These are phyloP conservation scores for Polypedilum pembai DNA, from an alignment of 1,140 invertebrate genomes.

Conservation along the genomic window DNA sequence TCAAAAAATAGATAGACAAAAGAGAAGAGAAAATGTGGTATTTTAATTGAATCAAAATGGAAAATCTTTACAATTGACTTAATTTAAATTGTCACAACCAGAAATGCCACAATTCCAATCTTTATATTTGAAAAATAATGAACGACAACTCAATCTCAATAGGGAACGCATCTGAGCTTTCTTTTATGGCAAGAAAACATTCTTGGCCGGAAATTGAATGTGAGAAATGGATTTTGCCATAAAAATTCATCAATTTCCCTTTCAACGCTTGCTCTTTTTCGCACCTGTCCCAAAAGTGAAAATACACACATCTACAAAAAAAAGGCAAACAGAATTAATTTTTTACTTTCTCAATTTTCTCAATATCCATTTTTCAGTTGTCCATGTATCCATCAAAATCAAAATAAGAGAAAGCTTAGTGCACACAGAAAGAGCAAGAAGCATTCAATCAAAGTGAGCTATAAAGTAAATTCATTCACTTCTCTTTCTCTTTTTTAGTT, in stretches of 20 bases:
- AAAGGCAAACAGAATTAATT: neutral
- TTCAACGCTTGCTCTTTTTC: neutral
- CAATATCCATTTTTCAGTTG: constrained; percentile 8
- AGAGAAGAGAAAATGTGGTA: neutral
- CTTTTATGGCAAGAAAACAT: too few species aligned
- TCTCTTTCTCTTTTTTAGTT: neutral
- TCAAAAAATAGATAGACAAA: neutral
- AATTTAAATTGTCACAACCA: neutral
- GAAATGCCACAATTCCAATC: too few species aligned
- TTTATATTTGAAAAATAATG: too few species aligned
- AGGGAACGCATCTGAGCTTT: too few species aligned
- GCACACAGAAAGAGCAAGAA: neutral
- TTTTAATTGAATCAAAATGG: neutral
- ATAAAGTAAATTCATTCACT: neutral
- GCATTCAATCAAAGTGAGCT: neutral
- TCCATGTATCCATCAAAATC: neutral
- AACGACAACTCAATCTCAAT: too few species aligned
- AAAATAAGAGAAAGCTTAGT: neutral
- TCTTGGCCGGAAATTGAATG: too few species aligned
- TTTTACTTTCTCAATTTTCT: neutral
- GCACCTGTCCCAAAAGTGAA: neutral
- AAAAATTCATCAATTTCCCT: neutral
- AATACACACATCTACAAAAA: neutral
- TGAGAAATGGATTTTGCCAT: too few species aligned
- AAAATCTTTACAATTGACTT: neutral